Conservation (phyloP, 2,797 vertebrate species). For the Cephalopachus bancanus region DNA sequence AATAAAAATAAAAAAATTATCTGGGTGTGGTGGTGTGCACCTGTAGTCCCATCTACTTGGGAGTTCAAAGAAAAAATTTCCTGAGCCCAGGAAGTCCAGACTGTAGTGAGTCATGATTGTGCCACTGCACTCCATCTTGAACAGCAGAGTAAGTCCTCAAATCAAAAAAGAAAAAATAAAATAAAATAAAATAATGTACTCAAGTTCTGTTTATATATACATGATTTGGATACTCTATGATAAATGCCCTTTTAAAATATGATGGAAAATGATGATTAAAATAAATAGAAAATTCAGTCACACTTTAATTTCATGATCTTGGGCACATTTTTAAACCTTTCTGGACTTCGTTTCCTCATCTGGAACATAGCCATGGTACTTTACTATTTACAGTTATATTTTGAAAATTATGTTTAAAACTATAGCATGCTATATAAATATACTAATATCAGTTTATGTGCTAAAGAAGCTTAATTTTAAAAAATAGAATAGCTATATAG, state of each 20-base stretch:
- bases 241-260: conserved; percentile 42
- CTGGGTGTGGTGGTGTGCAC: too few species aligned
- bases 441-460: neutral
- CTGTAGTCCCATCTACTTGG: too few species aligned
- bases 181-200: neutral
- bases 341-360: neutral
- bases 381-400: conserved; percentile 29
- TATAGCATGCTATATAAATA: neutral
- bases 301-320: neutral
- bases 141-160: too few species aligned
- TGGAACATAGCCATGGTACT: neutral
- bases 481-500: neutral
- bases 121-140: too few species aligned
- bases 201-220: neutral
- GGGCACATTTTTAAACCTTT: too few species aligned
- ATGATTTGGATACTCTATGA: neutral
- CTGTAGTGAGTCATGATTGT: too few species aligned
- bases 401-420: conserved; percentile 42
- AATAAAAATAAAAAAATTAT: too few species aligned
- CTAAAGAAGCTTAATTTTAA: neutral
- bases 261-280: neutral
- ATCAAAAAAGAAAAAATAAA: too few species aligned
- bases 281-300: neutral
- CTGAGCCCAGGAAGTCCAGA: too few species aligned
- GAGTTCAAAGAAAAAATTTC: too few species aligned